These are phyloP conservation scores for Caretta caretta DNA, from an alignment of 2,113 vertebrate species.

Conservation along the genomic window DNA sequence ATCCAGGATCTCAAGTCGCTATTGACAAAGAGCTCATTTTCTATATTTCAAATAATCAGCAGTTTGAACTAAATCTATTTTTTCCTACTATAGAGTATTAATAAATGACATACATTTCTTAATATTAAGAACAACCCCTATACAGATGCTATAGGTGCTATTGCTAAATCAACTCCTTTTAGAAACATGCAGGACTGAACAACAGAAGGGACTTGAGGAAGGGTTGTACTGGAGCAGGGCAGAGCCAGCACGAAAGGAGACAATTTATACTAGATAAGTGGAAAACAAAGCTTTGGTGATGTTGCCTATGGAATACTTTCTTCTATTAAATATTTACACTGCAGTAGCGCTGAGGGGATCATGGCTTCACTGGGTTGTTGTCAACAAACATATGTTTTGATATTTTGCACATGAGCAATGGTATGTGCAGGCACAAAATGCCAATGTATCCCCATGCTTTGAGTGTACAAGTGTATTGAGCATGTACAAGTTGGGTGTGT, in stretches of 20 bases:
- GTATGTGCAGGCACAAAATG: not conserved
- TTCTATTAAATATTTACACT: not conserved
- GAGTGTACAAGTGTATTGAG: no score
- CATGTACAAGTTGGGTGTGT: not conserved
- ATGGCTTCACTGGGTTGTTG: not conserved
- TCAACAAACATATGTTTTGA: not conserved
- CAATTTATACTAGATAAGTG: not conserved
- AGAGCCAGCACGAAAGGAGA: not conserved
- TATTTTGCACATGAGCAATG: not conserved
- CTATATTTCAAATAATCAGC: not conserved
- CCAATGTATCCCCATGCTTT: not conserved
- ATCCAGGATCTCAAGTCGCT: constrained; percentile 25
- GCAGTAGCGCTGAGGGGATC: not conserved
- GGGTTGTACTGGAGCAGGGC: not conserved
- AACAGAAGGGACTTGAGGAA: not conserved
- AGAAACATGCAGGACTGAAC: not conserved
- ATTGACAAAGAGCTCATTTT: not conserved
- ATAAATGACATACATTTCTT: not conserved
- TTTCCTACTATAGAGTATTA: not conserved
- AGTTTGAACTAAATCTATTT: not conserved
- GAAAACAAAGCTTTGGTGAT: not conserved
- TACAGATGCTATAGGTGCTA: not conserved
- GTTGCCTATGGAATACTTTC: not conserved
- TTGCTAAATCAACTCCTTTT: not conserved
- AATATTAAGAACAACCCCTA: not conserved